These are phyloP conservation scores for Aphis craccivora DNA, from an alignment of 1,140 invertebrate genomes.

Conservation along the genomic window DNA sequence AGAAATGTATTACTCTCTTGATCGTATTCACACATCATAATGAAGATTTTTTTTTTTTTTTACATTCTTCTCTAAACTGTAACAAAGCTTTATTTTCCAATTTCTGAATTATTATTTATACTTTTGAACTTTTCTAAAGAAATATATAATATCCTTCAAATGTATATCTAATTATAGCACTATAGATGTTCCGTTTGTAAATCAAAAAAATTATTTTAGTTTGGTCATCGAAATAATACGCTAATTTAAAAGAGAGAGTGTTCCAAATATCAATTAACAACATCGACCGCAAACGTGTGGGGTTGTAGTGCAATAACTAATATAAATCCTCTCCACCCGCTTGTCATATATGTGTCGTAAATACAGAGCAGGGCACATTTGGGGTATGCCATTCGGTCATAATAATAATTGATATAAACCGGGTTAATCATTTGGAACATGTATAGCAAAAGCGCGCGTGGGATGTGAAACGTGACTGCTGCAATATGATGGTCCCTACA, in stretches of 20 bases:
- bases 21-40: background rate
- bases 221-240: background rate
- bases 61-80: background rate
- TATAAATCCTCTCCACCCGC: background rate
- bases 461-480: too few species aligned
- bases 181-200: background rate
- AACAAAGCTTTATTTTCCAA: background rate
- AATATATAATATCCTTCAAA: background rate
- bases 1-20: background rate
- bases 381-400: background rate
- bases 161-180: too few species aligned
- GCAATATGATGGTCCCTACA: too few species aligned
- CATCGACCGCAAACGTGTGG: background rate
- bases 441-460: too few species aligned
- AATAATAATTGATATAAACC: constrained; percentile 10
- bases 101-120: background rate
- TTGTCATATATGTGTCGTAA: background rate
- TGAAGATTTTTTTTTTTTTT: background rate
- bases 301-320: background rate
- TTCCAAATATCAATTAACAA: background rate
- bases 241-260: background rate
- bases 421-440: background rate
- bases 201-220: background rate
- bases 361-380: background rate
- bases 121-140: background rate